phyloP scores from a whole-genome alignment of 2,888 invertebrate species.

The Cancer borealis region DNA sequence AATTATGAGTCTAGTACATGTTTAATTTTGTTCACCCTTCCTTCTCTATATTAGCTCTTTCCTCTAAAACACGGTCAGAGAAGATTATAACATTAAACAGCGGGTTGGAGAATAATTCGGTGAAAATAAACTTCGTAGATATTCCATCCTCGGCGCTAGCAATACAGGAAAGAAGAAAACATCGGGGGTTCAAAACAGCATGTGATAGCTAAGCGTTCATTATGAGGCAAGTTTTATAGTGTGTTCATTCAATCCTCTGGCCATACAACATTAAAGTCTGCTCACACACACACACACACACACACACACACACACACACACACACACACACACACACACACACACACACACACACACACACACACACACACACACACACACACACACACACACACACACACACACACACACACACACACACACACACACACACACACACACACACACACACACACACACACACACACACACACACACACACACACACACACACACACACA shows the following conservation, averaged over 20 bases:
- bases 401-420: constrained; percentile 39
- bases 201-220: not conserved
- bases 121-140: not conserved
- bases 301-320: constrained; percentile 25
- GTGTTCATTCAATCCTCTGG: not conserved
- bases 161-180: not conserved
- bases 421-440: constrained; percentile 39
- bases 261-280: not conserved
- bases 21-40: not conserved
- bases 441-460: constrained; percentile 45
- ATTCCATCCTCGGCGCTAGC: not conserved
- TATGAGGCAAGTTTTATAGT: not conserved
- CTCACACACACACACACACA: constrained; percentile 31
- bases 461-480: constrained; percentile 36
- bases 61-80: too few relatives aligned
- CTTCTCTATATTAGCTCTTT: not conserved
- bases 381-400: constrained; percentile 41
- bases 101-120: not conserved
- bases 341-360: constrained; percentile 30
- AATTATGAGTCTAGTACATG: not conserved
- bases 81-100: not conserved
- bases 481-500: constrained; percentile 37
- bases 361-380: constrained; percentile 44
- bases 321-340: not conserved
- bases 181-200: not conserved